These are phyloP conservation scores for Trachurus trachurus DNA, from an alignment of 2,797 vertebrate genomes.

Conservation along the genomic window DNA sequence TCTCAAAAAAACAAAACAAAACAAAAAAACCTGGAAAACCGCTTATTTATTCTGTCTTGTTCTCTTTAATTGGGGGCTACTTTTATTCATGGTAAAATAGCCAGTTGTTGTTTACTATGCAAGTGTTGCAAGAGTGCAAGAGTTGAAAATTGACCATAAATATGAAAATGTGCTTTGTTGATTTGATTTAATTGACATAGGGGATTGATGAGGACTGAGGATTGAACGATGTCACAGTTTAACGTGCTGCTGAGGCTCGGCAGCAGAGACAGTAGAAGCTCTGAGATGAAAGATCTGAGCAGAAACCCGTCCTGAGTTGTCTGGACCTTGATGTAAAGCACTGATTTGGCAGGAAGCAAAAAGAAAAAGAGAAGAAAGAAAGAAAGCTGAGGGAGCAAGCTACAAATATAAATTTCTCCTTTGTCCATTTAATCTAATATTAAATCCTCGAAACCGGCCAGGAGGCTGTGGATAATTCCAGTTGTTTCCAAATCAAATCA, in stretches of 20 bases:
- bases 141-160: too few relatives aligned
- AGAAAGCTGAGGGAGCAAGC: neutral
- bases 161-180: too few relatives aligned
- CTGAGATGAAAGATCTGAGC: constrained; percentile 37
- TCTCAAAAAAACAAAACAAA: too few relatives aligned
- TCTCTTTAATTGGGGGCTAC: too few relatives aligned
- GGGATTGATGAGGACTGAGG: too few relatives aligned
- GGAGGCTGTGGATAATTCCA: constrained; percentile 13
- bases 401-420: constrained; percentile 7
- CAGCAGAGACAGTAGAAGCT: constrained; percentile 39
- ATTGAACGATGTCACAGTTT: constrained; percentile 5
- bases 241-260: neutral
- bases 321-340: constrained; percentile 10
- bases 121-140: too few relatives aligned
- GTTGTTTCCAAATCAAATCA: constrained; percentile 32
- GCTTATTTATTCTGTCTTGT: too few relatives aligned
- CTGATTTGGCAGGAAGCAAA: constrained; percentile 7
- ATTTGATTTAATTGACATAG: too few relatives aligned
- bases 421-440: constrained; percentile 30
- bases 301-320: constrained; percentile 18
- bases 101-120: too few relatives aligned
- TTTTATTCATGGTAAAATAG: too few relatives aligned
- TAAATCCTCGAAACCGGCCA: constrained; percentile 1
- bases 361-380: too few relatives aligned
- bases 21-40: too few relatives aligned